phyloP scores from a whole-genome alignment of 2,888 invertebrate species.

The Eupithecia tripunctaria region DNA sequence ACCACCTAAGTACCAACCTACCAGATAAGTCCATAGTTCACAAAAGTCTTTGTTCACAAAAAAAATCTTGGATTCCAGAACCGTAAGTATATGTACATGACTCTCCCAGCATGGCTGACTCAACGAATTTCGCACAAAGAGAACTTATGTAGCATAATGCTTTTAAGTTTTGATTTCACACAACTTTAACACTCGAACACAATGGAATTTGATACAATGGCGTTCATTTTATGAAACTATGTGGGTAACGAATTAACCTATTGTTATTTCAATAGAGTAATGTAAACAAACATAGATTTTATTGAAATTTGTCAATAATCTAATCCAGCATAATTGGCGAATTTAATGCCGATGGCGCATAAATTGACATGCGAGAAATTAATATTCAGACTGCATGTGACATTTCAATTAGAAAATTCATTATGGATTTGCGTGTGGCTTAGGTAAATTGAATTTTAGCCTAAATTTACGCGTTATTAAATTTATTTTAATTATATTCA shows the following conservation, averaged over 20 bases:
- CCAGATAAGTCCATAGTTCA: too few relatives aligned
- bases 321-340: not conserved
- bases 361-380: slow-evolving; percentile 8
- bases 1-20: too few relatives aligned
- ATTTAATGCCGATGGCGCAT: not conserved
- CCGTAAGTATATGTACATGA: too few relatives aligned
- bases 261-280: not conserved
- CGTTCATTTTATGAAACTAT: not conserved
- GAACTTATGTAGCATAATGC: not conserved
- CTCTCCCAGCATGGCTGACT: not conserved
- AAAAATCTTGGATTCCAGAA: too few relatives aligned
- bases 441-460: slow-evolving; percentile 5
- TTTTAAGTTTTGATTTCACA: not conserved
- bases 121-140: not conserved
- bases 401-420: slow-evolving; percentile 14
- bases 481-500: not conserved
- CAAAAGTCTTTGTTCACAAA: too few relatives aligned
- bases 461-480: not conserved
- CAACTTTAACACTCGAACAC: not conserved
- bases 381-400: slow-evolving; percentile 10
- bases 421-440: slow-evolving; percentile 5
- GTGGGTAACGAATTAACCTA: not conserved
- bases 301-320: not conserved
- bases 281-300: not conserved
- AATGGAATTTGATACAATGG: not conserved